phyloP scores from a whole-genome alignment of 2,797 vertebrate genomes.

The Rhabdophis nuchalis region DNA sequence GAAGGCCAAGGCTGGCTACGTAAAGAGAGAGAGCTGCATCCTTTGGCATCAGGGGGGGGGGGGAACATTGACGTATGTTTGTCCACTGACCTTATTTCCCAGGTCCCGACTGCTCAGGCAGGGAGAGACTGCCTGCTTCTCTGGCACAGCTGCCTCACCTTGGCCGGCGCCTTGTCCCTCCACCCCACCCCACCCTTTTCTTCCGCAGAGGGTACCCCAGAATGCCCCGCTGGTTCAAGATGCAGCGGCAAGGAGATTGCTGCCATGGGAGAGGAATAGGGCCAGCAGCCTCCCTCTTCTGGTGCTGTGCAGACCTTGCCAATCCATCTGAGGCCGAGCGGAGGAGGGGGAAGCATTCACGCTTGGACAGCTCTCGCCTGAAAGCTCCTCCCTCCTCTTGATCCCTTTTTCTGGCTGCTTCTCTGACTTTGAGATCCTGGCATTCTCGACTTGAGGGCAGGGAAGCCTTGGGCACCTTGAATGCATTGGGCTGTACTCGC shows the following conservation, averaged over 20 bases:
- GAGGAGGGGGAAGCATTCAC: neutral
- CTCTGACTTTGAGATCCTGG: neutral
- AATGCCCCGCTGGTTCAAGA: neutral
- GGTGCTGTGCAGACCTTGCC: fast-evolving
- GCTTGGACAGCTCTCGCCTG: neutral
- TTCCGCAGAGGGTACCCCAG: neutral
- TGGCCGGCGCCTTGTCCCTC: constrained; percentile 6
- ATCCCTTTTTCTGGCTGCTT: neutral
- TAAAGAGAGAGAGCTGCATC: constrained; percentile 57
- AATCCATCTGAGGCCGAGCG: neutral
- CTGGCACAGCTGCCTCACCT: constrained; percentile 56
- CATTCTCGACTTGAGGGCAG: no score
- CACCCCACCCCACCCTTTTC: neutral
- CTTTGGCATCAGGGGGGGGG: constrained; percentile 33
- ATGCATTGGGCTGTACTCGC: neutral
- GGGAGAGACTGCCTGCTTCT: constrained; percentile 67
- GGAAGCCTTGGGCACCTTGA: neutral
- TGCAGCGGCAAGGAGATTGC: neutral
- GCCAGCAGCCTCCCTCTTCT: neutral
- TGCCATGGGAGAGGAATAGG: neutral
- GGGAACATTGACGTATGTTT: constrained; percentile 24
- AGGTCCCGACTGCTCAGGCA: constrained; percentile 56
- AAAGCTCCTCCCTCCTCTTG: neutral
- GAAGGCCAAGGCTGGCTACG: constrained; percentile 42
- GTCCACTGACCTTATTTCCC: constrained; percentile 36